Evolutionary conservation across 2,888 invertebrate genomes (phyloP), one percentile per base, ranked within the genome.

Genomic region (Invenusta paracnida): DNA sequence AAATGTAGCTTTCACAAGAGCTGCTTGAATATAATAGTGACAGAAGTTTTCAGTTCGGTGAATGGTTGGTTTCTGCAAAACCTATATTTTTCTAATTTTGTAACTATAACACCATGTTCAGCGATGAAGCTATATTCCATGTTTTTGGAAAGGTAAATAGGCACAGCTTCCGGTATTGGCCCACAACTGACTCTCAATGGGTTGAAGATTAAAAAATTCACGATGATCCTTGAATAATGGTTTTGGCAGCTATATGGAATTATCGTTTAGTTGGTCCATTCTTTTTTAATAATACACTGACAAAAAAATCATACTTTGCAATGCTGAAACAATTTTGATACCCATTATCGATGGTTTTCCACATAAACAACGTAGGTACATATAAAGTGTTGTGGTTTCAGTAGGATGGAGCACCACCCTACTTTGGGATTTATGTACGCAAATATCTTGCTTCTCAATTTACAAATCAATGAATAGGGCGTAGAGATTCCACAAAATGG

Each of bases 191-290:
- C n/a, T 5, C 73, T 23, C 73, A 73, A 73, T 73, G 73, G 73
- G 23, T 73, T 73, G 73, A 73, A 73, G 73, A 73, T 73, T 2
- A 23, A 73, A 73, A 73, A 73, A 73, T n/a, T 73, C 17, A 73
- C 5, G 2, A 23, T 73, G 11, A 73, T 73, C 25, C 73, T 73
- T 2, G 27, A 73, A 73, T 73, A 73, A 25, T 73, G 73, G 73
- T 73, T 13, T 73, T 13, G 73, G 73, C 73, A 73, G 25, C 73
- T 23, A 73, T 73, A 73, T 73, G 73, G n/a, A n/a, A n/a, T n/a
- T n/a, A n/a, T n/a, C n/a, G n/a, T n/a, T n/a, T n/a, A n/a, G 73
- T 73, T 73, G 73, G 73, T 73, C 73, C 73, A 73, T 25, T 73
- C 73, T 73, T 73, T 73, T 73, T 73, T 25, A 23, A 73, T 73